These are phyloP conservation scores for Ellobius talpinus DNA, from an alignment of 2,113 vertebrate genomes.

Conservation along the genomic window DNA sequence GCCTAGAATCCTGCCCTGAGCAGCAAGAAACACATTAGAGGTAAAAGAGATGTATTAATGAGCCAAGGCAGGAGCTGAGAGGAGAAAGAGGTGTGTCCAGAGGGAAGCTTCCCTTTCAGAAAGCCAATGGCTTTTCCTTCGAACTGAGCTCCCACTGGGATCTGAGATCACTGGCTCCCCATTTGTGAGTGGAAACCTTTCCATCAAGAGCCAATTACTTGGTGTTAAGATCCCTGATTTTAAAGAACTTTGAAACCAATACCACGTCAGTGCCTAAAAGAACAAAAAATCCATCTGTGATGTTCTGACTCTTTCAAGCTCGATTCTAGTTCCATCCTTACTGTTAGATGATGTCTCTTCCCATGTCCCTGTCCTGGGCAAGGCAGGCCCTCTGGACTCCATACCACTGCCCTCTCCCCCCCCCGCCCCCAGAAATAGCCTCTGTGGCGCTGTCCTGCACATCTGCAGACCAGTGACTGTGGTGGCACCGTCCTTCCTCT, in stretches of 20 bases:
- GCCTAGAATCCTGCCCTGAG: neutral
- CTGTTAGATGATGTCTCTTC: neutral
- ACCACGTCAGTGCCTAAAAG: constrained; percentile 30
- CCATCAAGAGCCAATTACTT: constrained; percentile 63
- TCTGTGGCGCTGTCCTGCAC: neutral
- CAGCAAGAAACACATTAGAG: neutral
- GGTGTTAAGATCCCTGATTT: constrained; percentile 32
- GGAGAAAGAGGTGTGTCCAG: accelerated
- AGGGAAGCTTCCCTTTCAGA: constrained; percentile 28
- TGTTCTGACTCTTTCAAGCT: constrained; percentile 12
- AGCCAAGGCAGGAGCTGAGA: neutral
- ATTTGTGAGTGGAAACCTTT: constrained; percentile 69
- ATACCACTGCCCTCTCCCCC: neutral
- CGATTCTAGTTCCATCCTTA: neutral
- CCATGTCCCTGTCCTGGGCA: neutral
- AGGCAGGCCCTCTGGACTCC: neutral
- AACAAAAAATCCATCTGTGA: constrained; percentile 6
- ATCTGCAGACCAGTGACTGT: neutral
- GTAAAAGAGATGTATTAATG: neutral
- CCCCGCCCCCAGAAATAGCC: neutral
- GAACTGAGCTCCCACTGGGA: constrained; percentile 57
- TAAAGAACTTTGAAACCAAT: constrained; percentile 70
- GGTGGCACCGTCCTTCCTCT: neutral
- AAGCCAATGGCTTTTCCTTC: constrained; percentile 38
- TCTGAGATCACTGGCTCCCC: constrained; percentile 61